Evolutionary conservation across 2,888 invertebrate species (phyloP).

Genomic region (Xestobium rufovillosum): DNA sequence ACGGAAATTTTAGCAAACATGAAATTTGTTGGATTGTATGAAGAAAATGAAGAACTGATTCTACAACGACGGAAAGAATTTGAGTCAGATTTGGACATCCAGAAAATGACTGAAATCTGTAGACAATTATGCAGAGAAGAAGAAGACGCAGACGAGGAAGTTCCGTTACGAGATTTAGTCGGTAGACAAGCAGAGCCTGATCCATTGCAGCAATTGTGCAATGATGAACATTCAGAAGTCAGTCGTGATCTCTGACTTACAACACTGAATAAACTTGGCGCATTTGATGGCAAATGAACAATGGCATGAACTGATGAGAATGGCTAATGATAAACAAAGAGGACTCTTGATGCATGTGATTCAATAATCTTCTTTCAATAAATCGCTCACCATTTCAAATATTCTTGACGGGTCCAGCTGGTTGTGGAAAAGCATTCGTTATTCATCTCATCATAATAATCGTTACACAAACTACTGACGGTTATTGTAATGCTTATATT

Average conservation of each 20-base stretch:
- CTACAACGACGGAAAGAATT: slow-evolving; percentile 29
- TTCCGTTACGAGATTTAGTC: not conserved
- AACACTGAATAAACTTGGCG: slow-evolving; percentile 3
- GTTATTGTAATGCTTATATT: slow-evolving; percentile 36
- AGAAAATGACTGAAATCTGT: too few species aligned
- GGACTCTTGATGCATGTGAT: slow-evolving; percentile 3
- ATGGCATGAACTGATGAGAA: slow-evolving; percentile 4
- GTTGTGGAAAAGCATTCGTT: slow-evolving; percentile 34
- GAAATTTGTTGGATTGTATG: slow-evolving; percentile 32
- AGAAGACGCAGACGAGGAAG: slow-evolving; percentile 15
- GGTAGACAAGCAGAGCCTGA: not conserved
- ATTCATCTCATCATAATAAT: slow-evolving; percentile 40
- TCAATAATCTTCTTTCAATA: too few species aligned
- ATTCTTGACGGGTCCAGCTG: slow-evolving; percentile 29
- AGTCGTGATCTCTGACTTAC: slow-evolving; percentile 6
- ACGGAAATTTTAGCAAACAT: slow-evolving; percentile 33
- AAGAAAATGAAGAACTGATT: slow-evolving; percentile 31
- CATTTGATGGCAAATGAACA: too few species aligned
- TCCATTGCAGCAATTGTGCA: not conserved
- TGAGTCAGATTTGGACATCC: slow-evolving; percentile 33
- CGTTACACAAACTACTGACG: slow-evolving; percentile 36
- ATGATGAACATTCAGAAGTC: not conserved
- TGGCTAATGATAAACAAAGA: slow-evolving; percentile 4
- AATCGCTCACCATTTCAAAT: slow-evolving; percentile 20
- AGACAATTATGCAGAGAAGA: too few species aligned